phyloP scores from a whole-genome alignment of 2,888 invertebrate species.

The Epirrhoe alternata region DNA sequence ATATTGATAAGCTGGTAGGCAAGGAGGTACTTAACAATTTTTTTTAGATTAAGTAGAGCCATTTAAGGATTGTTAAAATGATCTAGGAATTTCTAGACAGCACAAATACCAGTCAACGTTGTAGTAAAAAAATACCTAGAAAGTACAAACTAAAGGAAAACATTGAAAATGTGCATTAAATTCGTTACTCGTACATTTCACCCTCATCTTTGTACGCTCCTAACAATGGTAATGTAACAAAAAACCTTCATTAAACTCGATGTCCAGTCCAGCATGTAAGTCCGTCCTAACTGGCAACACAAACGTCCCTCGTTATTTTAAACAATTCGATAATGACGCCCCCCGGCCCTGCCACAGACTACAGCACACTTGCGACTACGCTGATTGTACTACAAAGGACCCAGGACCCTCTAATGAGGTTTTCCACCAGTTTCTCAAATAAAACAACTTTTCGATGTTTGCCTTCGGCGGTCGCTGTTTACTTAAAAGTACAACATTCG shows the following conservation, averaged over 20 bases:
- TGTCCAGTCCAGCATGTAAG: conserved; percentile 35
- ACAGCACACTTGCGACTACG: conserved; percentile 41
- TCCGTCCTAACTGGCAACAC: conserved; percentile 54
- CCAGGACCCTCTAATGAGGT: conserved; percentile 72
- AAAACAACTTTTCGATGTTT: conserved; percentile 66
- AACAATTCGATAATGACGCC: conserved; percentile 80
- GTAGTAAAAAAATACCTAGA: background rate
- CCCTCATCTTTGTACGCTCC: conserved; percentile 21
- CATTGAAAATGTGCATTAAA: background rate
- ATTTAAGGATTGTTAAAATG: too few species aligned
- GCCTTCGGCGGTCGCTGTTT: conserved; percentile 59
- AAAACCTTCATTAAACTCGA: conserved; percentile 32
- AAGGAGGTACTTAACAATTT: too few species aligned
- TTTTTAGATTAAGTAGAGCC: too few species aligned
- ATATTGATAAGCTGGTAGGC: too few species aligned
- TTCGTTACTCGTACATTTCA: conserved; percentile 2
- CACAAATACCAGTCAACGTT: too few species aligned
- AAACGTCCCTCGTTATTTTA: conserved; percentile 79
- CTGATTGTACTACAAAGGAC: conserved; percentile 73
- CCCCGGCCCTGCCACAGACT: conserved; percentile 47
- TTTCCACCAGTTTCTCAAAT: conserved; percentile 60
- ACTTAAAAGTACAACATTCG: conserved; percentile 33
- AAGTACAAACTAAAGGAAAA: background rate
- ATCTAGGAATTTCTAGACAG: too few species aligned
- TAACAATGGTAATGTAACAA: conserved; percentile 35